Evolutionary conservation across 2,888 invertebrate genomes (phyloP), one percentile per base, ranked within the genome.

Genomic region (Netelia fuscicornis): DNA sequence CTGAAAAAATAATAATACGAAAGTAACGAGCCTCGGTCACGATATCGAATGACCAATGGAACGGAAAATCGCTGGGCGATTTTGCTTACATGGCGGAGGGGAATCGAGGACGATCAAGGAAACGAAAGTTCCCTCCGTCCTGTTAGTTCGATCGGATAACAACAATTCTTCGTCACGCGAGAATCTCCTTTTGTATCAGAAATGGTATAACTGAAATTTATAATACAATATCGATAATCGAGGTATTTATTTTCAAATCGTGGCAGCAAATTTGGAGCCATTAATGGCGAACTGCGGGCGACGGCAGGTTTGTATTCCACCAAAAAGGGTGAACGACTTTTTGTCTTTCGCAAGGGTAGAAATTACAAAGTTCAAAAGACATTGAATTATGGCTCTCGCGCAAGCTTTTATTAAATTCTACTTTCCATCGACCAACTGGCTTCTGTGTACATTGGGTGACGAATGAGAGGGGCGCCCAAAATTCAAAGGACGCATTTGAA

Each of bases 161-260:
- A 85, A 76, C 72, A 76, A 77, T 80, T 62, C 6, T 2, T 11
- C 48, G 68, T 72, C 83, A 83, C 83, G 85, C 85, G 76, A 85
- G 52, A 82, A 58, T 68, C 83, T 83, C 76, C 56, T 85, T 67
- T 58, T 25, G 44, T 75, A 54, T 62, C 48, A 25, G 8, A 62
- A 25, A 42, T 71, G 37, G 56, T 44, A 9, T 74, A 25, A 30
- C 10, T 13, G 11, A 58, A 42, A 3, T 60, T 13, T 23, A 42
- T 42, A 25, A 54, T 2, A 8, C 52, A 23, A 48, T 68, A 68
- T 68, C 68, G 68, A 68, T 52, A 48, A 68, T 52, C 52, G 48
- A 48, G 48, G 13, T 48, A 48, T 48, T 48, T 48, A 48, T 11
- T 48, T 13, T 48, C 48, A 2, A 48, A 48, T 48, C 13, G 48